Evolutionary conservation across 2,113 vertebrate genomes (phyloP).

Genomic region (Isichthys henryi): DNA sequence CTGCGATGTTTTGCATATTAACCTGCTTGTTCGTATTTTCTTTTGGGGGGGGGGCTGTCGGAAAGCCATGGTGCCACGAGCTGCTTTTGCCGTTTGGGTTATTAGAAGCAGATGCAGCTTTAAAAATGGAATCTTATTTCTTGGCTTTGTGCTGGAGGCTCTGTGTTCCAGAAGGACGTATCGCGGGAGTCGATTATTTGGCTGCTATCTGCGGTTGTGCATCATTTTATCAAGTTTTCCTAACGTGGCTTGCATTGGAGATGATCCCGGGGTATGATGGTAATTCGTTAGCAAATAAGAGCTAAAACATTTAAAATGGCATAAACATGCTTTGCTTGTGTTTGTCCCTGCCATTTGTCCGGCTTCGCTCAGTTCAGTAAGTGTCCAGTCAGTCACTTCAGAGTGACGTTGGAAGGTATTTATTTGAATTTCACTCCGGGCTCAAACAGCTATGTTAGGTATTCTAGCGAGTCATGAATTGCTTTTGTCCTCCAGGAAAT

Average conservation of each 20-base stretch:
- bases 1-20: not conserved
- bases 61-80: not conserved
- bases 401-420: not conserved
- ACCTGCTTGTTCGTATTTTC: not conserved
- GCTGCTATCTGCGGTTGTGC: not conserved
- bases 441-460: not conserved
- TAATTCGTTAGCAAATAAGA: not conserved
- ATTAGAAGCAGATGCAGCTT: not conserved
- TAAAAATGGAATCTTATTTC: not conserved
- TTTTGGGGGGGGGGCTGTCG: not conserved
- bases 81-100: not conserved
- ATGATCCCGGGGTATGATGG: not conserved
- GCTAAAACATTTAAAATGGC: not conserved
- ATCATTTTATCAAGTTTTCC: not conserved
- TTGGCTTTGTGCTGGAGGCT: not conserved
- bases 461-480: not conserved
- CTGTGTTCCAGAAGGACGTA: not conserved
- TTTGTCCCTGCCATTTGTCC: not conserved
- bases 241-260: not conserved
- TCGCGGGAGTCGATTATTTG: not conserved
- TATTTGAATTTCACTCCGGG: not conserved
- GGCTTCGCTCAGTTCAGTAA: not conserved
- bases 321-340: not conserved
- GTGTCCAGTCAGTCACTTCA: not conserved
- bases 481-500: not conserved